A percentile compares a stretch with the other conserved stretches of the same genome.
Evolutionary conservation across 2,888 invertebrate genomes (phyloP).

Genomic region (Hetaerina titia): DNA sequence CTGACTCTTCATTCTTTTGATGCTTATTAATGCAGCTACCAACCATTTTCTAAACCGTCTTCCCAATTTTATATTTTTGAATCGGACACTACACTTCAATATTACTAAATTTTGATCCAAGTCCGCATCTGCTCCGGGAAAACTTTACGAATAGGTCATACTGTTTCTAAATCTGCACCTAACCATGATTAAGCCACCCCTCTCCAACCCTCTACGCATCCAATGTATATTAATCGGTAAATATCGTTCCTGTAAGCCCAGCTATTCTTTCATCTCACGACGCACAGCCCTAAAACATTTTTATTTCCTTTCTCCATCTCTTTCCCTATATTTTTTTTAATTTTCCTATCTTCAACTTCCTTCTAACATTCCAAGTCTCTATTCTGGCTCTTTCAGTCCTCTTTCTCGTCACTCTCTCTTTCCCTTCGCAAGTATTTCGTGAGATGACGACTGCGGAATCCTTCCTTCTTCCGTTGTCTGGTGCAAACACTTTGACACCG

Average conservation of each 20-base stretch:
- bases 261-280: background rate
- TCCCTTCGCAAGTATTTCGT: background rate
- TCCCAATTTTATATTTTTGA: background rate
- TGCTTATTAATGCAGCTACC: too few species aligned
- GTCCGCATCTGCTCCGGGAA: too few species aligned
- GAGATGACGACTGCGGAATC: too few species aligned
- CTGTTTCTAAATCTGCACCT: background rate
- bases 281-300: background rate
- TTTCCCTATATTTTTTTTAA: background rate
- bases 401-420: background rate
- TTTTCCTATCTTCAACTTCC: too few species aligned
- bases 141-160: too few species aligned
- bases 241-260: background rate
- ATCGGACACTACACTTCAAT: background rate
- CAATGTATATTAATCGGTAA: too few species aligned
- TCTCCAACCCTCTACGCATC: background rate
- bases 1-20: too few species aligned
- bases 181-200: background rate
- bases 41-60: background rate
- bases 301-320: background rate
- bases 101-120: too few species aligned
- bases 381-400: background rate
- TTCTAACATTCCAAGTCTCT: background rate
- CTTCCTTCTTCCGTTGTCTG: too few species aligned
- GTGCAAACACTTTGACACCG: too few species aligned